Conservation (phyloP, 2,888 invertebrate genomes). For the Drosophila dives region DNA sequence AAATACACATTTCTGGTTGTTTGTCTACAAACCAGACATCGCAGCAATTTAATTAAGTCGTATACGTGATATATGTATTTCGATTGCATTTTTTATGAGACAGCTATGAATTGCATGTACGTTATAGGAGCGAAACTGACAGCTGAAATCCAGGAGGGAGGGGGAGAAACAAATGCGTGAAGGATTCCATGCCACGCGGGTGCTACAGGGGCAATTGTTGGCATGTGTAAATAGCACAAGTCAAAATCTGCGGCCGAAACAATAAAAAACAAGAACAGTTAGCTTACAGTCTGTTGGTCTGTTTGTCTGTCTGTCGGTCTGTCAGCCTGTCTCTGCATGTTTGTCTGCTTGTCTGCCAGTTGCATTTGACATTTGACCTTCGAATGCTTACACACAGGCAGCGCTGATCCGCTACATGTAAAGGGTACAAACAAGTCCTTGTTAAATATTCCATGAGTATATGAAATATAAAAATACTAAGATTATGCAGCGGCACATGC, state of each 20-base stretch:
- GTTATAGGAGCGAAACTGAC: conserved; percentile 32
- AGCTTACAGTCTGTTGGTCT: conserved; percentile 27
- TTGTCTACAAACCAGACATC: conserved; percentile 1
- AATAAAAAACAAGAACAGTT: conserved; percentile 49
- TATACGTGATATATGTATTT: conserved; percentile 25
- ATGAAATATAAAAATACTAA: conserved; percentile 26
- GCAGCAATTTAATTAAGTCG: conserved; percentile 34
- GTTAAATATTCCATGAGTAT: conserved; percentile 59
- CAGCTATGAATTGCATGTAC: conserved; percentile 37
- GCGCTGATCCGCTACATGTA: conserved; percentile 41
- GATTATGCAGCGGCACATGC: background rate
- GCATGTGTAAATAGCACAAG: conserved; percentile 32
- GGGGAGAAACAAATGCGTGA: background rate
- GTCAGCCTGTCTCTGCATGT: conserved; percentile 16
- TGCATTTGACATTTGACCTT: conserved; percentile 71
- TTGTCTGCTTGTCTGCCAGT: conserved; percentile 28
- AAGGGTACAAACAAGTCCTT: conserved; percentile 40
- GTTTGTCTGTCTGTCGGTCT: conserved; percentile 10
- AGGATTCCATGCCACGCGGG: conserved; percentile 2
- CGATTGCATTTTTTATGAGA: conserved; percentile 38
- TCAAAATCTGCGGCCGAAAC: conserved; percentile 49
- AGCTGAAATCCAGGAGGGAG: conserved; percentile 13
- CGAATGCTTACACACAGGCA: conserved; percentile 16
- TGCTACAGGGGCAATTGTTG: background rate
- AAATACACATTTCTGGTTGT: conserved; percentile 17